Percentiles rank a stretch among this genome's conserved stretches.
Conservation (phyloP, 2,113 vertebrate species). For the Channa maculata region DNA sequence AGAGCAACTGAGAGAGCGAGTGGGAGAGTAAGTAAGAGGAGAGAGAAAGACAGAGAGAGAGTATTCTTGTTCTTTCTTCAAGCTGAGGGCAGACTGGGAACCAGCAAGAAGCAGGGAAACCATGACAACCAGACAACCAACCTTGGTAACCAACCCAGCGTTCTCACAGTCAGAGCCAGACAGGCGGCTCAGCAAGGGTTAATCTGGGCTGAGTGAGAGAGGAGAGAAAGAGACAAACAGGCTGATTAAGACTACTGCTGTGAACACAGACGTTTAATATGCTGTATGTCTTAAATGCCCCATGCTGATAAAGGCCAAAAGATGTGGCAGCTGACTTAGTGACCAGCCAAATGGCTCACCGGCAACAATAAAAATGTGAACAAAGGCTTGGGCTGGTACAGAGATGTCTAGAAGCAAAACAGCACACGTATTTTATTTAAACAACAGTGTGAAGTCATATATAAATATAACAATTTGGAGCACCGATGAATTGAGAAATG, state of each 20-base stretch:
- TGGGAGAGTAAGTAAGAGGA: slow-evolving; percentile 6
- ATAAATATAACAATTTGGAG: slow-evolving; percentile 48
- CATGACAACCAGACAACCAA: slow-evolving; percentile 83
- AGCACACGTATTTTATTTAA: slow-evolving; percentile 8
- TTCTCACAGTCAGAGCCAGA: slow-evolving; percentile 74
- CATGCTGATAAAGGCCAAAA: slow-evolving; percentile 19
- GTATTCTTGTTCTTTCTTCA: slow-evolving; percentile 56
- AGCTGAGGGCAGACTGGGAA: slow-evolving; percentile 72
- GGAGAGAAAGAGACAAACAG: slow-evolving; percentile 35
- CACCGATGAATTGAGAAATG: slow-evolving; percentile 20
- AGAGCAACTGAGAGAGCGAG: slow-evolving; percentile 28
- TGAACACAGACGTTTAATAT: slow-evolving; percentile 42
- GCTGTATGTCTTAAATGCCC: slow-evolving; percentile 35
- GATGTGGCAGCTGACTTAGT: slow-evolving; percentile 9
- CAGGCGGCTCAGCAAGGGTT: slow-evolving; percentile 71
- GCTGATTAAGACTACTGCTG: slow-evolving; percentile 51
- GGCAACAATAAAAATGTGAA: slow-evolving; percentile 20
- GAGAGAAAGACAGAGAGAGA: slow-evolving; percentile 14
- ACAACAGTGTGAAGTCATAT: slow-evolving; percentile 32
- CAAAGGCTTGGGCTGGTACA: background rate
- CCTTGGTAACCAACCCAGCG: slow-evolving; percentile 72
- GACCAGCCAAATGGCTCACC: slow-evolving; percentile 12
- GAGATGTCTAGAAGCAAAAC: slow-evolving; percentile 19
- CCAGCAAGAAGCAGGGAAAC: slow-evolving; percentile 77
- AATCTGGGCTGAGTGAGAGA: slow-evolving; percentile 64